Evolutionary conservation across 2,113 vertebrate species (phyloP).

Genomic region (Perognathus longimembris): DNA sequence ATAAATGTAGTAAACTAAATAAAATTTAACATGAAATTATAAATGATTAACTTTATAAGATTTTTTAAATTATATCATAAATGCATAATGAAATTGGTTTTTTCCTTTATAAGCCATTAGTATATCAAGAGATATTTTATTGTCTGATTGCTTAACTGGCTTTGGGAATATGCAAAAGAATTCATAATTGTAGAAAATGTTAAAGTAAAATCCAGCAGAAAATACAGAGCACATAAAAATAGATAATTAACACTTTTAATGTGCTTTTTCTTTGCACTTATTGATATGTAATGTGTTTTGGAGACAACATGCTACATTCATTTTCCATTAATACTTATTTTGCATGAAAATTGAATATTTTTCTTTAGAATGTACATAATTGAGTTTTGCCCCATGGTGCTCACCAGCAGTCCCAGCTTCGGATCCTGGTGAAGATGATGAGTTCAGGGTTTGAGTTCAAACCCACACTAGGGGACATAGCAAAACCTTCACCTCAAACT

Average conservation of each 20-base stretch:
- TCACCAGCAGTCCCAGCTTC: not conserved
- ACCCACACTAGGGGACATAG: not conserved
- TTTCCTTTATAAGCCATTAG: not conserved
- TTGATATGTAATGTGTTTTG: not conserved
- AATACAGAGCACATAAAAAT: not conserved
- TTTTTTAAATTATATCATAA: not conserved
- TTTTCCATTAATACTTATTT: not conserved
- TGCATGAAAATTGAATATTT: not conserved
- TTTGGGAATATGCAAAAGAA: not conserved
- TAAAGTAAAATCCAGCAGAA: not conserved
- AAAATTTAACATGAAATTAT: not conserved
- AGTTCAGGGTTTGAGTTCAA: not conserved
- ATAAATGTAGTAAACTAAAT: not conserved
- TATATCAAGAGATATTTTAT: not conserved
- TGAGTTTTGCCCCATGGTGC: accelerated
- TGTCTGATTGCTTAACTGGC: not conserved
- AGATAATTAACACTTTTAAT: not conserved
- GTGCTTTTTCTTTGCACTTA: not conserved
- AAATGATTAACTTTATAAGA: not conserved
- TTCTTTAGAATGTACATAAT: not conserved
- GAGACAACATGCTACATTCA: not conserved
- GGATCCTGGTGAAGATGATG: too few species aligned
- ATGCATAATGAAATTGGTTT: not conserved
- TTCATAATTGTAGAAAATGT: not conserved
- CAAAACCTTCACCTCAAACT: not conserved